Conservation (phyloP, 2,113 vertebrate genomes). For the Lota lota region DNA sequence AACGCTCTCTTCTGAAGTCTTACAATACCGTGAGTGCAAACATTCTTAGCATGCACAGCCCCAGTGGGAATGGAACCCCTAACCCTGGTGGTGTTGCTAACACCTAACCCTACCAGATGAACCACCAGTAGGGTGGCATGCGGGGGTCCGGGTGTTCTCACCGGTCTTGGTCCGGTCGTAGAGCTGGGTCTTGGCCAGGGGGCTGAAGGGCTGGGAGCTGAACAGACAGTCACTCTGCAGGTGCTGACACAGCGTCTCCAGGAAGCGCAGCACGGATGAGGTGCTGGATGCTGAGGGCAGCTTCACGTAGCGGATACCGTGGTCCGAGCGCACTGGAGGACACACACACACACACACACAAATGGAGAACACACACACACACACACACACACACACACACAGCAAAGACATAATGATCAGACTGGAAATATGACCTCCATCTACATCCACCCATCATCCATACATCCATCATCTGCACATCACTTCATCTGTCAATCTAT, state of each 20-base stretch:
- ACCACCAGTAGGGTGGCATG: not conserved
- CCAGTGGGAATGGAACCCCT: too few species aligned
- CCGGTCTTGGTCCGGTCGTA: conserved; percentile 69
- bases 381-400: too few species aligned
- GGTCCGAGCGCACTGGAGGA: conserved; percentile 85
- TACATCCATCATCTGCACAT: too few species aligned
- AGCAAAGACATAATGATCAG: conserved; percentile 17
- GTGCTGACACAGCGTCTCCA: conserved; percentile 93
- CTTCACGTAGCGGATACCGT: conserved; percentile 86
- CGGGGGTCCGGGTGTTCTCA: not conserved
- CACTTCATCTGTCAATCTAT: too few species aligned
- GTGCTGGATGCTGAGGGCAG: conserved; percentile 92
- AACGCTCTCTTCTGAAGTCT: too few species aligned
- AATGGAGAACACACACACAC: too few species aligned
- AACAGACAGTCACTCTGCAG: conserved; percentile 92
- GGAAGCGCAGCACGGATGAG: conserved; percentile 90
- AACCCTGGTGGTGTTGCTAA: too few species aligned
- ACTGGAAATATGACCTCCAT: not conserved
- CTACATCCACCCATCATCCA: too few species aligned
- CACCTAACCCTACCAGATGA: too few species aligned
- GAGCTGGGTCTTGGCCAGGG: conserved; percentile 63
- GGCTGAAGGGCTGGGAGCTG: conserved; percentile 93
- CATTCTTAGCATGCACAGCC: too few species aligned
- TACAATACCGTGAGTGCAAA: too few species aligned
- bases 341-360: conserved; percentile 46